Evolutionary conservation across 35 echinoderm and acorn worm species (phyloP), one percentile per base, ranked within the genome.

Genomic region (Apostichopus parvimensis): DNA sequence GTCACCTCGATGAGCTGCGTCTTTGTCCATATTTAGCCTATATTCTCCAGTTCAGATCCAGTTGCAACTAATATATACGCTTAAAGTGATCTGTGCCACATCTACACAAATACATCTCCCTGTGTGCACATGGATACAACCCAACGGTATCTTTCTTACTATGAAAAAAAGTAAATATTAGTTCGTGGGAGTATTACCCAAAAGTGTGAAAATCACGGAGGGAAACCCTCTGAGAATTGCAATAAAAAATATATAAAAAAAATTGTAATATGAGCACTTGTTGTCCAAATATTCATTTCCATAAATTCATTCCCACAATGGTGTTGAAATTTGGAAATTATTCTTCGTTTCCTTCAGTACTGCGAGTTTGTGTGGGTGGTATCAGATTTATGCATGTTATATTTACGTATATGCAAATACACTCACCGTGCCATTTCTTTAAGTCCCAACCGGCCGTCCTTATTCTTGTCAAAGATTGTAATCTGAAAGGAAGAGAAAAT

Each of bases 391-490:
- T 61, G 7, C 11, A 0, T 4, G 10, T 9, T 61, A 9, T 1
- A 9, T 1, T 61, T 61, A 61, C 58, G 7, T 9, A 61, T 61
- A 1, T 61, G 26, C 45, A 90, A 18, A 45, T 22, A 77, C 4
- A 91, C 92, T 66, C 70, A 96, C 95, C 92, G 89, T 24, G 95
- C 92, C 95, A 96, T 93, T 84, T 91, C 95, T 75, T 90, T 82
- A 73, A 93, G 77, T 59, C 92, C 89, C 13, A 93, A 60, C 56
- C 90, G 66, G 12, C 92, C 89, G 59, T 93, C 92, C 70, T 79
- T 89, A 80, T 96, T 91, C 80, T 95, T 93, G 56, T 96, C 95
- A 82, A 96, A 93, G 57, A 96, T 96, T 61, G 92, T 93, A 18
- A 96, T 28, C 95, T 96, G 77, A 18, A 52, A 21, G 79, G 73